Evolutionary conservation across 1,140 invertebrate genomes (phyloP), one percentile per base, ranked within the genome.

Genomic region (Chlorops oryzae): DNA sequence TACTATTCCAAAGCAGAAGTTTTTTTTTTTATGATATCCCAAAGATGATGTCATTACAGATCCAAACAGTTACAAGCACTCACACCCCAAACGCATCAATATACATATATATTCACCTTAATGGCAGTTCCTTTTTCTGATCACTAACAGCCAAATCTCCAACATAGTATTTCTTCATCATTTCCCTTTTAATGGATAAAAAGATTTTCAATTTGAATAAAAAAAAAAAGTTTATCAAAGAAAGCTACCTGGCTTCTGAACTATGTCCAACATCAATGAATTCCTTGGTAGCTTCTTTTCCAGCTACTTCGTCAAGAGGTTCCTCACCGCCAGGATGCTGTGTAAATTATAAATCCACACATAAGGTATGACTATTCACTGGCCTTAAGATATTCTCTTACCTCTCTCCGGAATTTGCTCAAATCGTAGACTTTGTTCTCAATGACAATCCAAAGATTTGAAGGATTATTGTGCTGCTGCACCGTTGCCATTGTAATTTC

Each of bases 241-340:
- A 20, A 22, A 23, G 23, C 41, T 78, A 86, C 72, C 82, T 77
- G 5, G 89, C 89, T 76, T 91, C 88, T 25, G 79, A 74, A 47
- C 88, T 90, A 74, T 94, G 90, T 1, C 89, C 89, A 32, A 90
- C 88, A 75, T 91, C 88, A 66, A 88, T 84, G 75, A 92, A 92
- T n/a, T 77, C 75, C 61, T 83, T 82, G 23, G 88, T 90, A 2
- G 77, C 85, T 75, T 90, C 85, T 56, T 75, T 73, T n/a, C 88
- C 88, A 24, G 80, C 86, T 57, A 81, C 80, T 56, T 92, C 87
- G 25, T 88, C 58, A 6, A 93, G 69, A 4, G 88, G 78, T 54
- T 92, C 87, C 68, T 87, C 85, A 35, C 90, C 90, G 35, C 90
- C 90, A 56, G 90, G 90, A 78, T 93, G 90, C 88, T 81, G 41